Base-by-base conservation (phyloP, 2,888 invertebrate genomes). In the Nycteola revayana region DNA sequence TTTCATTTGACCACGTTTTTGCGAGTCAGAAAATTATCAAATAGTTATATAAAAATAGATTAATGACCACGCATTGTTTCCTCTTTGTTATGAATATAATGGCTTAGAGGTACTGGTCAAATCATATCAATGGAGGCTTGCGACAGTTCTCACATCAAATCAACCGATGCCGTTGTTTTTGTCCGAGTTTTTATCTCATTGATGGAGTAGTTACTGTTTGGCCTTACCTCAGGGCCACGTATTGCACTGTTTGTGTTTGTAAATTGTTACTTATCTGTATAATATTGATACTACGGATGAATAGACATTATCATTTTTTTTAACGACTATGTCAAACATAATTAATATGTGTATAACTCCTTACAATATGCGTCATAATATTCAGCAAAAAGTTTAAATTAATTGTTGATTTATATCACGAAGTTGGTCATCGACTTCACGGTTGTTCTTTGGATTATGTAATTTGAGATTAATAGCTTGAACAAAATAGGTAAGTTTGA, bases 341-440 rank as follows among this genome's bases (percentile, higher is more conserved):
- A n/a, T n/a, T n/a, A n/a, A n/a, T 66, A 65, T 58, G 56, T 51
- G 58, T 39, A 55, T 58, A 64, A 56, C 46, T 51, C 37, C 32
- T 66, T 65, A 71, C 60, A 68, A 63, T 52, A 59, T 52, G 47
- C n/a, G n/a, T n/a, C n/a, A 56, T 53, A 49, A 57, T 46, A 49
- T 54, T 31, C 14, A 45, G 63, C 67, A 79, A 78, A 76, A 77
- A 70, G 67, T 70, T 53, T 50, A 68, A 66, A 69, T 78, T 78
- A 77, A 80, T 78, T 76, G 66, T 67, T 66, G 77, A 83, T 81
- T 60, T 59, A n/a, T 76, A 80, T 78, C 81, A 73, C 73, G 73
- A 77, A 75, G 70, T 47, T 60, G 50, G 60, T 58, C 59, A 66
- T 60, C 54, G 55, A 53, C 49, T 52, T 37, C 36, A 44, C 42